phyloP scores from a whole-genome alignment of 2,113 vertebrate genomes.

The Spermophilus dauricus region DNA sequence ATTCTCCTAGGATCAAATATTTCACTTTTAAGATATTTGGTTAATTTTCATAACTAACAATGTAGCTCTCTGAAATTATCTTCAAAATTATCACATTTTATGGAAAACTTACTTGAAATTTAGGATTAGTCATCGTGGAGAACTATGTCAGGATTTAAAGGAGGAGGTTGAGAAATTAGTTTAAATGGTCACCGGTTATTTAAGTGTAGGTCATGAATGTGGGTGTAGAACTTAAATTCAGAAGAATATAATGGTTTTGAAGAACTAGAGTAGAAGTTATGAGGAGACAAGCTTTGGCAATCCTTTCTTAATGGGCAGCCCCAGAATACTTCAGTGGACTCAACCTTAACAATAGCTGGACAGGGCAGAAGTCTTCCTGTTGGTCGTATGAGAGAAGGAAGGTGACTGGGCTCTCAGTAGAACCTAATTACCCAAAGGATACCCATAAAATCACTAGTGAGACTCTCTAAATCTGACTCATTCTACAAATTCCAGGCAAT shows the following conservation, averaged over 20 bases:
- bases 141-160: not conserved
- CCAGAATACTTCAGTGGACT: not conserved
- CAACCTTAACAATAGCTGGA: not conserved
- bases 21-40: slow-evolving; percentile 57
- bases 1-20: slow-evolving; percentile 48
- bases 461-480: not conserved
- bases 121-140: not conserved
- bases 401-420: not conserved
- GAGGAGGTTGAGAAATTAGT: not conserved
- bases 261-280: not conserved
- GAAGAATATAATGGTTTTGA: not conserved
- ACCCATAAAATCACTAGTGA: not conserved
- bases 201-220: not conserved
- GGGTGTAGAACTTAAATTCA: not conserved
- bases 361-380: not conserved
- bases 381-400: not conserved
- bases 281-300: not conserved
- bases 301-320: not conserved
- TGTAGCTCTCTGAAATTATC: not conserved
- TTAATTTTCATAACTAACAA: slow-evolving; percentile 43
- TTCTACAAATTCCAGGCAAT: not conserved
- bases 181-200: not conserved
- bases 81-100: slow-evolving; percentile 10
- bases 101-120: not conserved
- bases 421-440: not conserved